Conservation (phyloP, 2,797 vertebrate species). For the Pachyuromys duprasi region DNA sequence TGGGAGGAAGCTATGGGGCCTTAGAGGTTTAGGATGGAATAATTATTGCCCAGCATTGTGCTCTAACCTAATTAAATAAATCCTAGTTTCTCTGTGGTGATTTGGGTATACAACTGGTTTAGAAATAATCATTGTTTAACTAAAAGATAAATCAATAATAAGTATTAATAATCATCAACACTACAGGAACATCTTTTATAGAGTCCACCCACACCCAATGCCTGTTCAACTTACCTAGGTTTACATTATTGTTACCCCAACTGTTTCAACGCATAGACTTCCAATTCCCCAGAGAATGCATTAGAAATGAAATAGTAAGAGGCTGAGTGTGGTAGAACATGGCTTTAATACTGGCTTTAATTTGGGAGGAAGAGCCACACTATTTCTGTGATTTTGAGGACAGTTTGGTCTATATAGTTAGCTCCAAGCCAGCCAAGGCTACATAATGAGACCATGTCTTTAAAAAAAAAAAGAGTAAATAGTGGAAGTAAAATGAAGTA, state of each 20-base stretch:
- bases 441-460: not conserved
- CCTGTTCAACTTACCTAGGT: constrained; percentile 6
- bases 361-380: not conserved
- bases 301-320: not conserved
- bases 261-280: constrained; percentile 33
- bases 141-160: too few relatives aligned
- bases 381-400: not conserved
- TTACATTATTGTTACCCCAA: constrained; percentile 1
- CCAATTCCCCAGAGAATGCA: constrained; percentile 44
- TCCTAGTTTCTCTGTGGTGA: too few relatives aligned
- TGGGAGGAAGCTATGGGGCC: too few relatives aligned
- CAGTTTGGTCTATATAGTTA: not conserved
- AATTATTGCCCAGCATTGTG: too few relatives aligned
- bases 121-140: too few relatives aligned
- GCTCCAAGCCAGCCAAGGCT: not conserved
- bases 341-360: not conserved
- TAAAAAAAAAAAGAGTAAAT: not conserved
- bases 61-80: too few relatives aligned
- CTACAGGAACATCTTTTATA: not conserved
- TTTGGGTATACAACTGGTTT: too few relatives aligned
- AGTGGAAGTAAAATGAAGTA: constrained; percentile 17
- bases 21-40: too few relatives aligned
- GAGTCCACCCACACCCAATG: not conserved
- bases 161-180: too few relatives aligned
- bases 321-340: not conserved